Percentiles rank a stretch among this genome's conserved stretches.
These are phyloP conservation scores for Eumerus sabulonum DNA, from an alignment of 2,888 invertebrate species.

Conservation along the genomic window DNA sequence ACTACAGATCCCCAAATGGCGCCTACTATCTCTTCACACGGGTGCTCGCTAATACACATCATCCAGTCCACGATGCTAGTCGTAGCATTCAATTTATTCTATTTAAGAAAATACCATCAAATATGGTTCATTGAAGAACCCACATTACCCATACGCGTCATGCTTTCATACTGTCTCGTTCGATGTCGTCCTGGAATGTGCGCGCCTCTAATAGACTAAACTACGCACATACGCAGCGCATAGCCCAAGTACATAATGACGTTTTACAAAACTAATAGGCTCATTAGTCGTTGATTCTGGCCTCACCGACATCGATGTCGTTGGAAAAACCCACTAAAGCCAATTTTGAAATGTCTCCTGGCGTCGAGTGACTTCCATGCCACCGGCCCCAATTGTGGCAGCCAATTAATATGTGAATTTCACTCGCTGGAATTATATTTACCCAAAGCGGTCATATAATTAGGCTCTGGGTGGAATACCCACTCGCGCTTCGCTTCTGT, in stretches of 20 bases:
- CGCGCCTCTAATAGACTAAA: conserved; percentile 27
- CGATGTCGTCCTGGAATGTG: neutral
- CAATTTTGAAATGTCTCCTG: conserved; percentile 16
- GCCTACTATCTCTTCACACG: too few relatives aligned
- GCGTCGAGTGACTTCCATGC: neutral
- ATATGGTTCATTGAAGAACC: conserved; percentile 5
- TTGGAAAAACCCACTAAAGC: conserved; percentile 17
- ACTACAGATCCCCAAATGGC: too few relatives aligned
- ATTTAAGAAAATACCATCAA: conserved; percentile 19
- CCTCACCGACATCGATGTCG: neutral
- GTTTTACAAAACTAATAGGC: conserved; percentile 21
- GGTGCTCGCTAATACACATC: too few relatives aligned
- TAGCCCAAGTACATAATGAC: conserved; percentile 1
- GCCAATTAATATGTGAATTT: conserved; percentile 19
- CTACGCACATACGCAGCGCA: neutral
- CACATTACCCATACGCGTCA: neutral
- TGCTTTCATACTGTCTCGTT: neutral
- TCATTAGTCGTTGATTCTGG: conserved; percentile 15
- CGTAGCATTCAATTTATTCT: conserved; percentile 12
- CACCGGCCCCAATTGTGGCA: neutral
- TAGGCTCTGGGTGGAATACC: neutral
- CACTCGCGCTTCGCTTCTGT: neutral
- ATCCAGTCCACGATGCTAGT: too few relatives aligned
- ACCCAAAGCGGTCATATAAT: conserved; percentile 14
- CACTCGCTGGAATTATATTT: neutral